Percentiles rank a stretch among this genome's conserved stretches.
Conservation (phyloP, 2,888 invertebrate genomes). For the Schrankia costaestrigalis region DNA sequence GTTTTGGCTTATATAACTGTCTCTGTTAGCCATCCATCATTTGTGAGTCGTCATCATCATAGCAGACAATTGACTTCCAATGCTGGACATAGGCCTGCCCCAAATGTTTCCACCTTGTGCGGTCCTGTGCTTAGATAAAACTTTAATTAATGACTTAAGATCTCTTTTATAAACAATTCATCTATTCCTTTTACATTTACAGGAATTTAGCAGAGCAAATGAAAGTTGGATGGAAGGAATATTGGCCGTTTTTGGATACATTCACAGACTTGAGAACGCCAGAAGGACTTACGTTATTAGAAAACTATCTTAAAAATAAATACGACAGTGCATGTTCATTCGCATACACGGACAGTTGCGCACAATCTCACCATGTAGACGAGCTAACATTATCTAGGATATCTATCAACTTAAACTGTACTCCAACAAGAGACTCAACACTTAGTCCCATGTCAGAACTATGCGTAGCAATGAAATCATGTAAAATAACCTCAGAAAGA, state of each 20-base stretch:
- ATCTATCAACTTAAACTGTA: conserved; percentile 46
- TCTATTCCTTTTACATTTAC: conserved; percentile 17
- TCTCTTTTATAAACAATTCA: too few species aligned
- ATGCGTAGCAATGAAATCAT: conserved; percentile 81
- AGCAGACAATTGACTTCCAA: too few species aligned
- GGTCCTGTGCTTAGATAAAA: too few species aligned
- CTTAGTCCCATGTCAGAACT: conserved; percentile 82
- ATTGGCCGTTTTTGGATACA: conserved; percentile 93
- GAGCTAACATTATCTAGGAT: conserved; percentile 59
- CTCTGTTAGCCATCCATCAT: too few species aligned
- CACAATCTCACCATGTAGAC: conserved; percentile 46
- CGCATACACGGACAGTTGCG: conserved; percentile 60
- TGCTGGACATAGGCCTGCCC: too few species aligned
- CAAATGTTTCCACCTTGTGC: too few species aligned
- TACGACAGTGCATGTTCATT: conserved; percentile 69
- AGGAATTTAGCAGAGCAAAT: conserved; percentile 86
- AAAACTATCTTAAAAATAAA: conserved; percentile 84
- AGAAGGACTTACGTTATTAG: conserved; percentile 87
- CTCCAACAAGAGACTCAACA: conserved; percentile 34
- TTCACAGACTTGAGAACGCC: conserved; percentile 88
- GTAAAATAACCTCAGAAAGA: conserved; percentile 69
- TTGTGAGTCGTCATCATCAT: too few species aligned
- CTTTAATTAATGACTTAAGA: too few species aligned
- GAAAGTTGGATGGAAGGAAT: conserved; percentile 92
- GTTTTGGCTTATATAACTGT: too few species aligned